Conservation (phyloP, 2,797 vertebrate species). For the Australoheros facetus region DNA sequence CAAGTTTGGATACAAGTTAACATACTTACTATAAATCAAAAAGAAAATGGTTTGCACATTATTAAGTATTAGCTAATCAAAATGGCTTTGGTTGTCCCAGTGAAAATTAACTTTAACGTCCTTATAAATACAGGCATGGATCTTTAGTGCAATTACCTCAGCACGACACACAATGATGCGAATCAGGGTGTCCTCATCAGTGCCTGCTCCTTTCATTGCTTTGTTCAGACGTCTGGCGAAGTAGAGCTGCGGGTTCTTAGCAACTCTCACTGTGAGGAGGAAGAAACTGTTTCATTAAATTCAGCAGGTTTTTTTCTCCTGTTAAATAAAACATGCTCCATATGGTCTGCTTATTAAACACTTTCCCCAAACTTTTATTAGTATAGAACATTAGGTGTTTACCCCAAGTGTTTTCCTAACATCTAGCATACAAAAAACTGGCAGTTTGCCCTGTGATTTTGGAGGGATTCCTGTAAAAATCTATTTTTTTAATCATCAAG, state of each 20-base stretch:
- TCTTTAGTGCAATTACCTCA: conserved; percentile 69
- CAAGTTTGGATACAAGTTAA: too few relatives aligned
- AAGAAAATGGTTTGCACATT: too few relatives aligned
- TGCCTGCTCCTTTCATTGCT: conserved; percentile 81
- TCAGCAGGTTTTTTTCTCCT: not conserved
- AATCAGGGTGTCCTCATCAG: conserved; percentile 83
- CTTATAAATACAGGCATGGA: not conserved
- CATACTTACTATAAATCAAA: too few relatives aligned
- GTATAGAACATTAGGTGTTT: not conserved
- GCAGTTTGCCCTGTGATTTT: not conserved
- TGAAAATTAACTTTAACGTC: not conserved
- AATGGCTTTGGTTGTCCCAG: not conserved
- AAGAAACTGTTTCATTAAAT: not conserved
- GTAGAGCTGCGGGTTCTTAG: conserved; percentile 84
- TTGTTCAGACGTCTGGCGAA: conserved; percentile 81
- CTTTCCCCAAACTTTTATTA: not conserved
- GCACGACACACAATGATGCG: conserved; percentile 82
- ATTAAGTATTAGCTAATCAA: too few relatives aligned
- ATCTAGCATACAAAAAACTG: not conserved
- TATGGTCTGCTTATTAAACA: not conserved
- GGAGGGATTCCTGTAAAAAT: not conserved
- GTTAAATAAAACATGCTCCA: too few relatives aligned
- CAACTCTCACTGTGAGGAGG: conserved; percentile 76
- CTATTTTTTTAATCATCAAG: not conserved
- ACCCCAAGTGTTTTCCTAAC: accelerated